phyloP scores from a whole-genome alignment of 2,113 vertebrate species.

The Phylloscopus whistleri region DNA sequence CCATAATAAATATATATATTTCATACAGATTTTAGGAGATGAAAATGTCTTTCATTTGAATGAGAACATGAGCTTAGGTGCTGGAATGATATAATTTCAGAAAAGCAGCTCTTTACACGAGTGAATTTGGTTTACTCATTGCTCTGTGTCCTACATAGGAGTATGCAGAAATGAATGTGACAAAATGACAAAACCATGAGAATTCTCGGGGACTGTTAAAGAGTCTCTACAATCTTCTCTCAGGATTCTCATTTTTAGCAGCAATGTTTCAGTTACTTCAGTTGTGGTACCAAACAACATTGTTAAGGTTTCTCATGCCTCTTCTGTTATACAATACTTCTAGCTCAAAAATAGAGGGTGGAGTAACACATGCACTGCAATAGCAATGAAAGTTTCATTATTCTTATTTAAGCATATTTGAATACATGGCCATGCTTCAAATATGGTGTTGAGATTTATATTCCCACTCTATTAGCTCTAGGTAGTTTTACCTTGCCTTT shows the following conservation, averaged over 20 bases:
- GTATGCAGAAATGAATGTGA: background rate
- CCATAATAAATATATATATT: background rate
- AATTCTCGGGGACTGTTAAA: background rate
- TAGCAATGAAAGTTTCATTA: background rate
- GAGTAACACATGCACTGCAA: background rate
- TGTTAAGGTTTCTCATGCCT: background rate
- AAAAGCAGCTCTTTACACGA: background rate
- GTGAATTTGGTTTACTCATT: background rate
- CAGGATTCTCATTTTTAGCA: background rate
- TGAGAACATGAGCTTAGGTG: background rate
- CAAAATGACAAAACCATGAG: background rate
- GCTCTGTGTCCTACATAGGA: background rate
- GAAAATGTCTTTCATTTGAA: background rate
- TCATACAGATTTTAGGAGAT: background rate
- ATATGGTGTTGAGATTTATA: background rate
- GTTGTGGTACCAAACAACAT: background rate
- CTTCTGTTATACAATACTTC: background rate
- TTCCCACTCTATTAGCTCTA: background rate
- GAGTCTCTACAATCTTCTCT: background rate
- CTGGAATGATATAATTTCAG: background rate
- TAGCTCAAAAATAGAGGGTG: background rate
- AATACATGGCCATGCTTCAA: background rate
- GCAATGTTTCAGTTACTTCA: background rate
- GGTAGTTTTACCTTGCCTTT: background rate
- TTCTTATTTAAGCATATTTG: background rate